Percentiles rank a stretch among this genome's conserved stretches.
phyloP scores from a whole-genome alignment of 23 tunicate species.

The Phallusia fumigata region DNA sequence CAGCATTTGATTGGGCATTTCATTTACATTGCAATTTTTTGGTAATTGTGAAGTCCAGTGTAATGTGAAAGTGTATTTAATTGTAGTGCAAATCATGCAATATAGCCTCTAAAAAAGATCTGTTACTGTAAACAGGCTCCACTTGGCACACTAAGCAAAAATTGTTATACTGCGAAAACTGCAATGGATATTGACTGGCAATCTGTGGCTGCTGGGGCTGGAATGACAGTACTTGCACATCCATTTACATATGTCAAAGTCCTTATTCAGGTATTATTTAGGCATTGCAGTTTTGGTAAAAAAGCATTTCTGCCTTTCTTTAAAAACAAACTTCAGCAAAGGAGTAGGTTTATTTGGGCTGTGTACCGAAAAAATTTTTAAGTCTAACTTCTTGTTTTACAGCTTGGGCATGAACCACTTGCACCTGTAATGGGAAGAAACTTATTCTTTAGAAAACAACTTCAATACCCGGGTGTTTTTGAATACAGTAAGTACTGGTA shows the following conservation, averaged over 20 bases:
- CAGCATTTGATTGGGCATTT: no score
- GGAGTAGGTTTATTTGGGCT: no score
- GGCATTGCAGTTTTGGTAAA: not conserved
- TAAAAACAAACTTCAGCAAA: no score
- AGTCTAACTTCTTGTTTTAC: no score
- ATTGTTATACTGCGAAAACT: not conserved
- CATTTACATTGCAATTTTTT: no score
- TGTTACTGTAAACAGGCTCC: no score
- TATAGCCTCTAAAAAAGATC: no score
- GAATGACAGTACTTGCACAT: constrained; percentile 71
- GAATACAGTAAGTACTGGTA: constrained; percentile 50
- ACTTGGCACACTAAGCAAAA: no score
- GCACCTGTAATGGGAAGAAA: constrained; percentile 65
- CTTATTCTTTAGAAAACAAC: constrained; percentile 70
- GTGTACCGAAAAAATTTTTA: no score
- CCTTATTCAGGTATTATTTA: constrained; percentile 47
- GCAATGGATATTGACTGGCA: constrained; percentile 35
- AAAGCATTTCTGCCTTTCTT: not conserved
- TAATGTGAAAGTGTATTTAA: no score
- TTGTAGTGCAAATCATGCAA: no score
- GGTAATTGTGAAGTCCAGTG: no score
- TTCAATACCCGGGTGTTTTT: constrained; percentile 66
- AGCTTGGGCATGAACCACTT: constrained; percentile 94
- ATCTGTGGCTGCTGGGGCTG: constrained; percentile 43
- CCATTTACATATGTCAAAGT: constrained; percentile 77